These are phyloP conservation scores for Eristalis arbustorum DNA, from an alignment of 2,888 invertebrate species.

Conservation along the genomic window DNA sequence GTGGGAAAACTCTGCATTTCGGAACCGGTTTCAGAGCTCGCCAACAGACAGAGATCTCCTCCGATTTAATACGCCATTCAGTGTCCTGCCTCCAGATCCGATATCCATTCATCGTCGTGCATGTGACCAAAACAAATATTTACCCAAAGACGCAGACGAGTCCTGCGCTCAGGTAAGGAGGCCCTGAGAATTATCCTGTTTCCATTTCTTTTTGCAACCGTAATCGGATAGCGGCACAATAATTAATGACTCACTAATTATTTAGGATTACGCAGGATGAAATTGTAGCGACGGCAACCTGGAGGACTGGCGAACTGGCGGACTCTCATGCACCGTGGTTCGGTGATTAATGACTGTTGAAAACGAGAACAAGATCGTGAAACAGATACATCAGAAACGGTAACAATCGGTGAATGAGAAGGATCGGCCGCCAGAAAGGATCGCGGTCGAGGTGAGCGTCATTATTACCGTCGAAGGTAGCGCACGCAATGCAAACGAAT, in stretches of 20 bases:
- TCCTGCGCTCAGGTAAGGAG: conserved; percentile 49
- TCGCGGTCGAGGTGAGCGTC: conserved; percentile 26
- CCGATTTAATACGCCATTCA: not conserved
- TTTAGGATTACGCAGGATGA: conserved; percentile 72
- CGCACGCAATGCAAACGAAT: not conserved
- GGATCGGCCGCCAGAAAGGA: conserved; percentile 48
- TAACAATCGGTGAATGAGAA: conserved; percentile 48
- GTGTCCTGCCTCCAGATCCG: conserved; percentile 6
- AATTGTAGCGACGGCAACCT: conserved; percentile 42
- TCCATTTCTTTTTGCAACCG: conserved; percentile 45
- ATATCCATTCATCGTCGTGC: conserved; percentile 44
- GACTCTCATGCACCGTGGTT: conserved; percentile 31
- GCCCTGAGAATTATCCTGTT: not conserved
- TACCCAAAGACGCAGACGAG: conserved; percentile 50
- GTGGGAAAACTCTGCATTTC: not conserved
- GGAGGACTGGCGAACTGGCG: conserved; percentile 35
- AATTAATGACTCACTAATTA: conserved; percentile 74
- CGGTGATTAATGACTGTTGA: conserved; percentile 72
- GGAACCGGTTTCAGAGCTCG: conserved; percentile 24
- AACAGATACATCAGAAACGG: conserved; percentile 68
- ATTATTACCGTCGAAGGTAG: conserved; percentile 23
- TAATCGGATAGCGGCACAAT: conserved; percentile 71
- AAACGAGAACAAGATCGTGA: conserved; percentile 67
- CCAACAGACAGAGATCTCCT: not conserved
- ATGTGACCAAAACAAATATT: conserved; percentile 73